Evolutionary conservation across 2,797 vertebrate genomes (phyloP).

Genomic region (Gadopsis bispinosus): DNA sequence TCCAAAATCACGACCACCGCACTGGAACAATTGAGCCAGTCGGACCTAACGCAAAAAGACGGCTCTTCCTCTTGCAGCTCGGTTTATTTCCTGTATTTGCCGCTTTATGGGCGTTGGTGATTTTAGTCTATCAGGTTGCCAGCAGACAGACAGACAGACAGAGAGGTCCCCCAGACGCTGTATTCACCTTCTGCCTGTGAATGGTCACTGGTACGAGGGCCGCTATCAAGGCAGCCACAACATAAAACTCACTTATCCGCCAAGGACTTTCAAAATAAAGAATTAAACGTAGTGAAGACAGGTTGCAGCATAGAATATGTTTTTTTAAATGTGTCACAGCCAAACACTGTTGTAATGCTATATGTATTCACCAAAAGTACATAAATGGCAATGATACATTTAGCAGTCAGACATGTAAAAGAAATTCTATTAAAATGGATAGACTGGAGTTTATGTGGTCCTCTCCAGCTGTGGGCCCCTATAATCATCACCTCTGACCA

Average conservation of each 20-base stretch:
- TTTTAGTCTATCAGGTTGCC: slow-evolving; percentile 78
- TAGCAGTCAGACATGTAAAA: not conserved
- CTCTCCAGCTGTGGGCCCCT: not conserved
- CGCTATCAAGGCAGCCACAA: not conserved
- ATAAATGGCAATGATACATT: not conserved
- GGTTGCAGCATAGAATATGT: not conserved
- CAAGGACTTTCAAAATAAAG: slow-evolving; percentile 41
- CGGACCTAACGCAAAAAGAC: slow-evolving; percentile 40
- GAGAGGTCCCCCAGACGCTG: slow-evolving; percentile 59
- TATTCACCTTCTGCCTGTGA: slow-evolving; percentile 76
- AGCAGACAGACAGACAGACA: slow-evolving; percentile 55
- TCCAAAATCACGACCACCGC: slow-evolving; percentile 52
- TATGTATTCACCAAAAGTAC: not conserved
- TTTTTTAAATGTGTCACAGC: too few species aligned
- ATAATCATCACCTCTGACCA: not conserved
- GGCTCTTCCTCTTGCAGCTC: slow-evolving; percentile 56
- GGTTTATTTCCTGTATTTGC: slow-evolving; percentile 79
- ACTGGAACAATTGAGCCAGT: slow-evolving; percentile 14
- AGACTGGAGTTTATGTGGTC: not conserved
- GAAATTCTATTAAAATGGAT: not conserved
- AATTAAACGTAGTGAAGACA: accelerated
- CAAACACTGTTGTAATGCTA: not conserved
- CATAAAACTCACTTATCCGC: not conserved
- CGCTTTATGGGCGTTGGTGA: slow-evolving; percentile 83
- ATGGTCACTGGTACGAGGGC: slow-evolving; percentile 45